These are phyloP conservation scores for Corydoras sp. DNA, from an alignment of 2,113 vertebrate species.

Conservation along the genomic window DNA sequence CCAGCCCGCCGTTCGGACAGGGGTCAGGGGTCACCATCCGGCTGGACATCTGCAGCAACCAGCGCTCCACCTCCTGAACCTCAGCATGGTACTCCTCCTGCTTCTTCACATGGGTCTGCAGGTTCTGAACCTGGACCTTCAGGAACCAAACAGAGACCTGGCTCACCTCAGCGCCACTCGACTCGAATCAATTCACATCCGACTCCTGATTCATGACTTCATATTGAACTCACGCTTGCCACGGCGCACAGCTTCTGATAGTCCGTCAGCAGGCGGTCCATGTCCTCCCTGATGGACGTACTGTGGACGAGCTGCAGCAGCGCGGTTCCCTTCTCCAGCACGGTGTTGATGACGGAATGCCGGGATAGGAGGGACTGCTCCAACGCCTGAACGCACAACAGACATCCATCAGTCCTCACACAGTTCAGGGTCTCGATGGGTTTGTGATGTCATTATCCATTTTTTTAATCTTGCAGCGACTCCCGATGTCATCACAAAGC, in stretches of 20 bases:
- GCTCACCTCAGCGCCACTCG: too few species aligned
- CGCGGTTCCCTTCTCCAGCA: slow-evolving; percentile 83
- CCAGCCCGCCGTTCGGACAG: slow-evolving; percentile 72
- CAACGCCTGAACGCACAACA: slow-evolving; percentile 68
- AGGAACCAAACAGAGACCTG: neutral
- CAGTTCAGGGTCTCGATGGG: neutral
- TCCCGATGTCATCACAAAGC: too few species aligned
- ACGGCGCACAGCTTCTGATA: slow-evolving; percentile 73
- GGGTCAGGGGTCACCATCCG: slow-evolving; percentile 84
- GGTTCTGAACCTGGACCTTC: slow-evolving; percentile 71
- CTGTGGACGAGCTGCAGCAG: slow-evolving; percentile 78
- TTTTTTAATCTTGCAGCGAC: too few species aligned
- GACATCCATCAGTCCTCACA: neutral
- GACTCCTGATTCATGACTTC: too few species aligned
- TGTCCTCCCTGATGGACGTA: slow-evolving; percentile 69
- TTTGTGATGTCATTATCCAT: too few species aligned
- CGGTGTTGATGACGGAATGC: slow-evolving; percentile 78
- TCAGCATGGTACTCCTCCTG: slow-evolving; percentile 86
- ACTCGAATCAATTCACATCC: too few species aligned
- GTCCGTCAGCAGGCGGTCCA: slow-evolving; percentile 73
- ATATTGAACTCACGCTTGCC: slow-evolving; percentile 65
- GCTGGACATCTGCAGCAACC: slow-evolving; percentile 94
- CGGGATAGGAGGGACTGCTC: slow-evolving; percentile 83
- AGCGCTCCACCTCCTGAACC: slow-evolving; percentile 90
- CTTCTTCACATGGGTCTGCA: slow-evolving; percentile 81